Evolutionary conservation across 2,113 vertebrate genomes (phyloP).

Genomic region (Stercorarius parasiticus): DNA sequence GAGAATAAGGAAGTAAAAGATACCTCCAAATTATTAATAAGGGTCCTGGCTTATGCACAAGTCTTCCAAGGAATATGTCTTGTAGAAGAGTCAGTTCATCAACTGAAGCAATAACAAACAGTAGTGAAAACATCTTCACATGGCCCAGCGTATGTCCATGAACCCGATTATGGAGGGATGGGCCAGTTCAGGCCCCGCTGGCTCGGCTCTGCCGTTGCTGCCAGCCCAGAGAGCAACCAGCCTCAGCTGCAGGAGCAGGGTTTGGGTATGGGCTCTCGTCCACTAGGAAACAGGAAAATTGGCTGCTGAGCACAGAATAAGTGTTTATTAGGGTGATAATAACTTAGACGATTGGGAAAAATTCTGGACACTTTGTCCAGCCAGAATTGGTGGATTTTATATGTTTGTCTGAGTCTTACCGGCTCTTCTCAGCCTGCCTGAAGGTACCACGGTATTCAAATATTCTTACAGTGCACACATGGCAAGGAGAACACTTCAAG

Average conservation of each 20-base stretch:
- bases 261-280: not conserved
- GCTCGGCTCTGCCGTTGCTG: fast-evolving
- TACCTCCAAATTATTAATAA: not conserved
- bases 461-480: not conserved
- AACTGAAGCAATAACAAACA: not conserved
- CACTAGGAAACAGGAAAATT: not conserved
- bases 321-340: not conserved
- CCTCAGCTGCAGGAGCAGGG: not conserved
- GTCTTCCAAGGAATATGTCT: not conserved
- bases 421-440: not conserved
- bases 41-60: not conserved
- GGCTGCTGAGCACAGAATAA: not conserved
- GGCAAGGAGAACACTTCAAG: not conserved
- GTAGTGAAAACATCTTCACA: not conserved
- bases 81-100: not conserved
- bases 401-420: not conserved
- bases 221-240: not conserved
- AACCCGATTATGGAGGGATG: fast-evolving
- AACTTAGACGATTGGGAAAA: not conserved
- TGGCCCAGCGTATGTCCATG: not conserved
- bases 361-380: fast-evolving
- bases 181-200: not conserved
- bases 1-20: not conserved
- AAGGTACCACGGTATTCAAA: fast-evolving
- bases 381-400: not conserved